Base-by-base conservation (phyloP, 1,140 invertebrate genomes). In the Samia ricini region DNA sequence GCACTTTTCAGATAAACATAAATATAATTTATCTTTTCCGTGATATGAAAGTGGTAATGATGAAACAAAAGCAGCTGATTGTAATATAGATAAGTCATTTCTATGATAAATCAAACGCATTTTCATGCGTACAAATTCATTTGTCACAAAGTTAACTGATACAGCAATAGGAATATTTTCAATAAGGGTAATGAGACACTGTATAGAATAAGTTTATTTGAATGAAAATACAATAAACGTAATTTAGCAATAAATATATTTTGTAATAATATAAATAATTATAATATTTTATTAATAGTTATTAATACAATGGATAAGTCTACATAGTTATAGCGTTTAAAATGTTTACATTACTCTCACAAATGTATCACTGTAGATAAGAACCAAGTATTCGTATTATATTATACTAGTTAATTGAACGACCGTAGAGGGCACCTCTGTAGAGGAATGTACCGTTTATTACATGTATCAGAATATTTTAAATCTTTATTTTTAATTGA, bases 221-320 rank as follows among this genome's bases (percentile, higher is more conserved):
- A 42, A 42, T 12, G 15, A 42, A 42, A 42, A 42, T 15, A 42
- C 33, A 15, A 15, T 18, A 36, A n/a, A n/a, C n/a, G n/a, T 12
- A 57, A 4, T 72, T 64, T 78, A 64, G 76, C 85, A 88, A 81
- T 88, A 85, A 88, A 88, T 88, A 88, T 88, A 83, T 83, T 57
- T 79, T 42, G 82, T 77, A 71, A 66, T 71, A 56, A 66, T 71
- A 56, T 63, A 74, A 61, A 68, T 70, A 68, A 69, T 71, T 58
- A 66, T 73, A 73, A 78, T 77, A 72, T 68, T 79, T 81, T 79
- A 42, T 15, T 42, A 42, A 42, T 42, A 42, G 4, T 63, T 74
- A 74, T 71, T 76, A 76, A 81, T 84, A 82, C 72, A 76, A 84
- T 74, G 74, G 77, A 78, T 85, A 85, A 85, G 80, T 81, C 82